Percentiles rank a stretch among this genome's conserved stretches.
Evolutionary conservation across 2,888 invertebrate species (phyloP).

Genomic region (Oscheius onirici): DNA sequence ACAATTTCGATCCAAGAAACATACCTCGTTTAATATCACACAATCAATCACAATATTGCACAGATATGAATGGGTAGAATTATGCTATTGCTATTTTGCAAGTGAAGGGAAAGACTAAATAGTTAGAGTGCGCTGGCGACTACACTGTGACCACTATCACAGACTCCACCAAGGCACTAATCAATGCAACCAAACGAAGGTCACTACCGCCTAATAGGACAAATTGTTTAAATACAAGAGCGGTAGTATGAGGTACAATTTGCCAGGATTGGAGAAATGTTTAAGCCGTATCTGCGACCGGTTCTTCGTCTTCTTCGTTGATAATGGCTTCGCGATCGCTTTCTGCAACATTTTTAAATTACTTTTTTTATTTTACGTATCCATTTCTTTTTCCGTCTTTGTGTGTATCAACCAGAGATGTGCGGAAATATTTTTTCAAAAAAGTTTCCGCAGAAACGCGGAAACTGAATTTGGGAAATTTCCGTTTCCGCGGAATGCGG

Average conservation of each 20-base stretch:
- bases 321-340: constrained; percentile 10
- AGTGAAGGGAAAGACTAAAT: background rate
- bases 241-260: background rate
- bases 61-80: constrained; percentile 2
- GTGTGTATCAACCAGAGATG: too few species aligned
- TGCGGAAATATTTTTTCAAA: too few species aligned
- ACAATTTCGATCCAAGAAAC: background rate
- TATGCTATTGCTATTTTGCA: background rate
- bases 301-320: constrained; percentile 13
- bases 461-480: too few species aligned
- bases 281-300: constrained; percentile 7
- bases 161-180: too few species aligned
- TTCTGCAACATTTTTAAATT: constrained; percentile 3
- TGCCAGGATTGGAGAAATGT: background rate
- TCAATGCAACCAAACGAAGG: too few species aligned
- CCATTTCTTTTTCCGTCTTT: too few species aligned
- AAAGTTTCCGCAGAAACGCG: too few species aligned
- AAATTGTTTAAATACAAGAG: background rate
- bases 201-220: too few species aligned
- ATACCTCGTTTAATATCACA: background rate
- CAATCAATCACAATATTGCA: background rate
- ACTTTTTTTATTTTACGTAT: too few species aligned
- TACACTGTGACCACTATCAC: too few species aligned
- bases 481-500: too few species aligned
- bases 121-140: too few species aligned